Conservation (phyloP, 2,113 vertebrate genomes). For the Anoura caudifer region DNA sequence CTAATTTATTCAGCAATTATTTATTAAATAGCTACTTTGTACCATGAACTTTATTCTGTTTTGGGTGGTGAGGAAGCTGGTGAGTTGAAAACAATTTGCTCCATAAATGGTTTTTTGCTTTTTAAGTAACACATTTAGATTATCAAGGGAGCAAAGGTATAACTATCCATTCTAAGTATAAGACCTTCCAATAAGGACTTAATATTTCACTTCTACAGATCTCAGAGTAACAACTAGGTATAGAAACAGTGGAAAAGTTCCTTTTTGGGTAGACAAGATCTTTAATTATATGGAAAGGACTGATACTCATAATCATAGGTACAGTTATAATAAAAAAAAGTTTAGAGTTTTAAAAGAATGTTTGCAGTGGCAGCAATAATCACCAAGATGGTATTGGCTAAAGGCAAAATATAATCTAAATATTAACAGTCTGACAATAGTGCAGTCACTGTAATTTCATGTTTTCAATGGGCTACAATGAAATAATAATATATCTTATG, state of each 20-base stretch:
- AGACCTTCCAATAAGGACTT: background rate
- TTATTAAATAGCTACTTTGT: background rate
- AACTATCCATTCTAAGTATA: background rate
- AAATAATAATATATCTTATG: conserved; percentile 25
- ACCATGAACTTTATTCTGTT: background rate
- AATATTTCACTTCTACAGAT: background rate
- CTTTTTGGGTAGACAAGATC: conserved; percentile 35
- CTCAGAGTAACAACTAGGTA: background rate
- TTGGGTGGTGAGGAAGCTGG: background rate
- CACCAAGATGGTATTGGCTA: conserved; percentile 43
- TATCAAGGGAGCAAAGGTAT: background rate
- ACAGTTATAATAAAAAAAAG: conserved; percentile 44
- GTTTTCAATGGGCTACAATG: conserved; percentile 39
- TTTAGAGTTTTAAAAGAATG: conserved; percentile 53
- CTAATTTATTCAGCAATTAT: conserved; percentile 28
- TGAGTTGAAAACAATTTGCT: background rate
- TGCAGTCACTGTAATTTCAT: background rate
- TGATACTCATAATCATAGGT: background rate
- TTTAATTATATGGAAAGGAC: background rate
- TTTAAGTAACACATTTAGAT: conserved; percentile 26
- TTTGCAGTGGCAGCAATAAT: conserved; percentile 47
- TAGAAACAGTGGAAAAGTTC: background rate
- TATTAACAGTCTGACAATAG: conserved; percentile 40
- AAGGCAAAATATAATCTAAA: conserved; percentile 37
- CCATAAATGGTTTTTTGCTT: background rate